Conservation (phyloP, 2,888 invertebrate species). For the Melanchra persicariae region DNA sequence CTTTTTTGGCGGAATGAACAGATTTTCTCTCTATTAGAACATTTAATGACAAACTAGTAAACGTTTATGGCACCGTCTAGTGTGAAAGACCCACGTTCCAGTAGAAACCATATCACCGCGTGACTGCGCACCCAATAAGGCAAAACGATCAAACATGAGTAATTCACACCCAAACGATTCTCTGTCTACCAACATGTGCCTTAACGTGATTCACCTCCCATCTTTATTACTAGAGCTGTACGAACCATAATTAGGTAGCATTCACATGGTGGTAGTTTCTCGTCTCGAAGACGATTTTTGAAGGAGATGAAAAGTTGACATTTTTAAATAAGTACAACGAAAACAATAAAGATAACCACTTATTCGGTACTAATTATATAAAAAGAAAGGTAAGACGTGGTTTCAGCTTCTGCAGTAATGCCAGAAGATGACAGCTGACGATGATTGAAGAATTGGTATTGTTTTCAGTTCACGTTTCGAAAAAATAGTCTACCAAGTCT, state of each 20-base stretch:
- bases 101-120: slow-evolving; percentile 7
- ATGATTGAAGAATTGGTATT: neutral
- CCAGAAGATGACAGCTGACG: neutral
- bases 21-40: no score
- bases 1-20: no score
- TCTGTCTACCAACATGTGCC: slow-evolving; percentile 32
- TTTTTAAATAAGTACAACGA: no score
- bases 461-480: neutral
- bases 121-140: slow-evolving; percentile 35
- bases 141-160: slow-evolving; percentile 44
- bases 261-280: neutral
- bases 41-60: neutral
- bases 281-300: neutral
- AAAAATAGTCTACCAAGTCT: neutral
- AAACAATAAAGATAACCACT: neutral
- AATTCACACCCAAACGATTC: slow-evolving; percentile 42
- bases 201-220: slow-evolving; percentile 43
- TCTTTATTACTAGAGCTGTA: slow-evolving; percentile 16
- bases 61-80: neutral
- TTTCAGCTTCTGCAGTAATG: no score
- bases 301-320: no score
- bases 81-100: slow-evolving; percentile 9
- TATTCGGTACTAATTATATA: neutral
- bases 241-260: slow-evolving; percentile 5
- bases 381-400: no score